phyloP scores from a whole-genome alignment of 1,140 invertebrate species.

The Diabrotica virgifera region DNA sequence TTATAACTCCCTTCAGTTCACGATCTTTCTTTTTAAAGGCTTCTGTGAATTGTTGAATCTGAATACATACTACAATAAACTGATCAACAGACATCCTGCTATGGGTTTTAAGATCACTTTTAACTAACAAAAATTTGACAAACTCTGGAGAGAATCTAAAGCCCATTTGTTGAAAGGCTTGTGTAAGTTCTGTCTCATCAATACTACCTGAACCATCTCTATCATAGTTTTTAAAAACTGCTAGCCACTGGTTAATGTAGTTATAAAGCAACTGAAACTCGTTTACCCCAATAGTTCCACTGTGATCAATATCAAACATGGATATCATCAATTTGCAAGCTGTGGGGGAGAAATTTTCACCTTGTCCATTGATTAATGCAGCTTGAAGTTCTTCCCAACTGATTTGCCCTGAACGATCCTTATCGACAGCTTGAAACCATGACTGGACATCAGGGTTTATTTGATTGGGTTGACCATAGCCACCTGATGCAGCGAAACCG shows the following conservation, averaged over 20 bases:
- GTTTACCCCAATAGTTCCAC: constrained; percentile 80
- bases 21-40: constrained; percentile 74
- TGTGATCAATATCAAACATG: constrained; percentile 85
- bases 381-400: constrained; percentile 73
- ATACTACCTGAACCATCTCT: constrained; percentile 78
- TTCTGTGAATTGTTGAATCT: constrained; percentile 83
- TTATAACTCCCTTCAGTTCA: constrained; percentile 71
- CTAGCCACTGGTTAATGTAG: constrained; percentile 86
- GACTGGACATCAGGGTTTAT: constrained; percentile 67
- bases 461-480: background rate
- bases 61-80: constrained; percentile 84
- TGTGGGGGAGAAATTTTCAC: constrained; percentile 78
- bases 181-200: constrained; percentile 69
- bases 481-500: background rate
- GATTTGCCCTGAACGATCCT: constrained; percentile 79
- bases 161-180: constrained; percentile 82
- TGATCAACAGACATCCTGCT: constrained; percentile 76
- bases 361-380: constrained; percentile 83
- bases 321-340: constrained; percentile 89
- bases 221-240: constrained; percentile 80
- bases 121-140: constrained; percentile 66
- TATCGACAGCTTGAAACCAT: constrained; percentile 82
- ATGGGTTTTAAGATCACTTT: constrained; percentile 61
- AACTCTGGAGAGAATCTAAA: constrained; percentile 80
- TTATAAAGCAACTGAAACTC: constrained; percentile 86